These are phyloP conservation scores for Dasypogon diadema DNA, from an alignment of 2,888 invertebrate genomes.

Conservation along the genomic window DNA sequence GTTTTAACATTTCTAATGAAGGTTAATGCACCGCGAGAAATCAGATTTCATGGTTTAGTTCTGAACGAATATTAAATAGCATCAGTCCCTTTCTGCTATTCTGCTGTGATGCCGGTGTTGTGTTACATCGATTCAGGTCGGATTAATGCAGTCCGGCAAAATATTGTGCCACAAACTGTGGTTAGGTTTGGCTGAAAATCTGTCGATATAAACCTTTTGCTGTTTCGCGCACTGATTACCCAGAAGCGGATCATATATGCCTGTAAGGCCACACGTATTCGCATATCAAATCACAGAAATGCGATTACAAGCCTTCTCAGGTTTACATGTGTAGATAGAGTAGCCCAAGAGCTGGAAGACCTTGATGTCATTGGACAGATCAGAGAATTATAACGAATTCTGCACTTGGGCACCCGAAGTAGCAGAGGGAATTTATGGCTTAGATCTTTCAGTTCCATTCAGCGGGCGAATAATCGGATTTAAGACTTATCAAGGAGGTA, in stretches of 20 bases:
- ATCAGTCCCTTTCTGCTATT: background rate
- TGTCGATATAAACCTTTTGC: background rate
- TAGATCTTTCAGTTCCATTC: background rate
- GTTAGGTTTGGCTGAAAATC: background rate
- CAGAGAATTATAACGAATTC: conserved; percentile 26
- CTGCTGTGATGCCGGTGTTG: conserved; percentile 1
- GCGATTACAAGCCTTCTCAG: conserved; percentile 16
- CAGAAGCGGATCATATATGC: background rate
- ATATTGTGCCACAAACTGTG: background rate
- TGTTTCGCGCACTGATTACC: conserved; percentile 30
- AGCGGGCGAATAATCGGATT: conserved; percentile 36
- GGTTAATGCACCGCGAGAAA: conserved; percentile 14
- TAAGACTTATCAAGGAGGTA: conserved; percentile 29
- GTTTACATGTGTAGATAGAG: conserved; percentile 20
- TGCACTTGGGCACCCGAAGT: conserved; percentile 11
- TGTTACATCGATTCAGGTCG: conserved; percentile 8
- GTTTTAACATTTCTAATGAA: conserved; percentile 36
- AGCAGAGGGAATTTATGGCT: background rate
- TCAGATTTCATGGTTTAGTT: conserved; percentile 28
- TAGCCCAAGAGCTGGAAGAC: conserved; percentile 11
- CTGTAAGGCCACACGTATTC: conserved; percentile 16
- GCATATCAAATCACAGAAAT: conserved; percentile 31
- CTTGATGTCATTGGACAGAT: conserved; percentile 32
- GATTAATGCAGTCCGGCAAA: conserved; percentile 5
- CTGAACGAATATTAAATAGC: conserved; percentile 8